Base-by-base conservation (phyloP, 2,113 vertebrate genomes). In the Chaetura pelagica region DNA sequence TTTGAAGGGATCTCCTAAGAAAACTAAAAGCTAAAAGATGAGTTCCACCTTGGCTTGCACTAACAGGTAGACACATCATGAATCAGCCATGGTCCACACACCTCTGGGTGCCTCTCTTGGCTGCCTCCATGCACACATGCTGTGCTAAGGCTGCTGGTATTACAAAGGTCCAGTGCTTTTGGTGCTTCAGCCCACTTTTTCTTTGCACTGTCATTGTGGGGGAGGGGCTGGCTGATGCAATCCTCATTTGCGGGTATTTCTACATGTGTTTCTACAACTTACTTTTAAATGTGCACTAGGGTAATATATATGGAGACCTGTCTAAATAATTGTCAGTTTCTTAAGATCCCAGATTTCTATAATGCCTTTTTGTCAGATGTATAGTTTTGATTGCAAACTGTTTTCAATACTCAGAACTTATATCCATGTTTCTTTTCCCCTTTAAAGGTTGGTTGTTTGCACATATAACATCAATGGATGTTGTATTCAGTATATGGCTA, bases 141-240 rank as follows among this genome's bases (percentile, higher is more conserved):
- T 46, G 5, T 5, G 6, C 54, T 26, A 3, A 44, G 51, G 84
- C 55, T 2, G 6, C 46, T 52, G 61, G 1, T 24, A 40, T 29
- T 34, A 24, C 38, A 85, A 24, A 46, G 40, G 61, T 35, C 24
- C 59, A 3, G 64, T 30, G 35, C 54, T 83, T 54, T 11, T 73
- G 54, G 71, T 80, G 46, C 61, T 49, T 84, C 78, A 74, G 8
- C 29, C 24, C 34, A 34, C 32, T 2, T 61, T 67, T 61, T 49
- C 71, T 82, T 72, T 94, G 91, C 81, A 15, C 48, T 48, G 87
- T 95, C 87, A 87, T 46, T 75, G 92, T 27, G 44, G 73, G 8
- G 80, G 76, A 77, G 52, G 77, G 9, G 59, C 77, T 38, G 51
- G 62, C 67, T 91, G 78, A 93, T 90, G 87, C 67, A 93, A 35